These are phyloP conservation scores for Potamilus streckersoni DNA, from an alignment of 1,140 invertebrate species.

Conservation along the genomic window DNA sequence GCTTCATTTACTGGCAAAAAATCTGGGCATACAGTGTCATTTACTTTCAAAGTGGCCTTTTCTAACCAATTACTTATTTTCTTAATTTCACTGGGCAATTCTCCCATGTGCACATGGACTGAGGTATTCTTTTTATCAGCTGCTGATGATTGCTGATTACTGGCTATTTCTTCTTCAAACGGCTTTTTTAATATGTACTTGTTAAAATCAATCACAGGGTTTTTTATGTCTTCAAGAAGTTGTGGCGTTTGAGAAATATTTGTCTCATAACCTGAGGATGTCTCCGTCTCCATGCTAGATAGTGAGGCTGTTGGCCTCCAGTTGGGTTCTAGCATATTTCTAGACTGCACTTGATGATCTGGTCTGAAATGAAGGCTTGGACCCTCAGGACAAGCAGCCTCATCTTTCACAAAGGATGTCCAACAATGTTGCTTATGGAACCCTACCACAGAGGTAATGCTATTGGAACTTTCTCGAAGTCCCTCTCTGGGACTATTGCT, in stretches of 20 bases:
- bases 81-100: too few species aligned
- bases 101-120: too few species aligned
- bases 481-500: constrained; percentile 59
- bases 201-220: constrained; percentile 21
- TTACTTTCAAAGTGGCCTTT: too few species aligned
- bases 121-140: too few species aligned
- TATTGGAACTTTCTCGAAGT: constrained; percentile 44
- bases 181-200: constrained; percentile 5
- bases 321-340: too few species aligned
- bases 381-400: constrained; percentile 7
- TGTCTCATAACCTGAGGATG: constrained; percentile 28
- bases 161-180: too few species aligned
- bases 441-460: constrained; percentile 16
- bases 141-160: too few species aligned
- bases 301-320: constrained; percentile 12
- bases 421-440: background rate
- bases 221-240: constrained; percentile 13
- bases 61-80: too few species aligned
- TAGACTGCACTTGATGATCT: background rate
- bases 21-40: too few species aligned
- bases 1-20: too few species aligned
- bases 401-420: background rate
- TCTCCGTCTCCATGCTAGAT: constrained; percentile 30
- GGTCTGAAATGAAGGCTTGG: constrained; percentile 16
- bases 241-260: constrained; percentile 19